Percentiles rank a stretch among this genome's conserved stretches.
These are phyloP conservation scores for Villa cingulata DNA, from an alignment of 2,888 invertebrate genomes.

Conservation along the genomic window DNA sequence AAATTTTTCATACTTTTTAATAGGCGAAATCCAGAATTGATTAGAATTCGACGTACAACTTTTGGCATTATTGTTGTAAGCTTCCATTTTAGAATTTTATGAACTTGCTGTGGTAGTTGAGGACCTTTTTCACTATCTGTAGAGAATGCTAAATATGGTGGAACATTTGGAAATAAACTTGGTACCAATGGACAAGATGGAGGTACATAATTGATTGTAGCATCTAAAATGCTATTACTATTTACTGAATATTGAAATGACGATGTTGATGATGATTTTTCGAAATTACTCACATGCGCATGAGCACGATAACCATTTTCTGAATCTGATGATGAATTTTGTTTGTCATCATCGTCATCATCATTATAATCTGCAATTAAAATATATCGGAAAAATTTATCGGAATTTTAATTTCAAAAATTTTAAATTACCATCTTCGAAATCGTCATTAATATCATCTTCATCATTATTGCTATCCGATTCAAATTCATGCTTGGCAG, in stretches of 20 bases:
- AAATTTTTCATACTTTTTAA: constrained; percentile 54
- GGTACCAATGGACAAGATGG: constrained; percentile 33
- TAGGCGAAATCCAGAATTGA: constrained; percentile 73
- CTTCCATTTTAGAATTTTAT: constrained; percentile 84
- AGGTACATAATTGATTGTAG: not conserved
- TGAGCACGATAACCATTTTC: constrained; percentile 12
- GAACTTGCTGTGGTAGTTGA: constrained; percentile 53
- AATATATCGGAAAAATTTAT: not conserved
- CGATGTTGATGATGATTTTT: not conserved
- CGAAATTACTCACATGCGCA: not conserved
- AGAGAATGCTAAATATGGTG: constrained; percentile 67
- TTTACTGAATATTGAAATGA: not conserved
- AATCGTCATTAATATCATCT: constrained; percentile 21
- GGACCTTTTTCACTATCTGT: constrained; percentile 48
- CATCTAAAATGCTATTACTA: not conserved
- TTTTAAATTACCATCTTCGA: constrained; percentile 22
- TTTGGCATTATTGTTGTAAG: constrained; percentile 88
- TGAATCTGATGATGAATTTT: constrained; percentile 10
- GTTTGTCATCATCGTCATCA: constrained; percentile 5
- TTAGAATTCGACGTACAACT: constrained; percentile 75
- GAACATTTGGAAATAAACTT: constrained; percentile 58
- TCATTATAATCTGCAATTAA: not conserved
- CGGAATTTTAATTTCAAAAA: not conserved
- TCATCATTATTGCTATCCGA: constrained; percentile 1
- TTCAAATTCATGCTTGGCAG: not conserved